Base-by-base conservation (phyloP, 1,140 invertebrate genomes). In the Anastatus disparis region DNA sequence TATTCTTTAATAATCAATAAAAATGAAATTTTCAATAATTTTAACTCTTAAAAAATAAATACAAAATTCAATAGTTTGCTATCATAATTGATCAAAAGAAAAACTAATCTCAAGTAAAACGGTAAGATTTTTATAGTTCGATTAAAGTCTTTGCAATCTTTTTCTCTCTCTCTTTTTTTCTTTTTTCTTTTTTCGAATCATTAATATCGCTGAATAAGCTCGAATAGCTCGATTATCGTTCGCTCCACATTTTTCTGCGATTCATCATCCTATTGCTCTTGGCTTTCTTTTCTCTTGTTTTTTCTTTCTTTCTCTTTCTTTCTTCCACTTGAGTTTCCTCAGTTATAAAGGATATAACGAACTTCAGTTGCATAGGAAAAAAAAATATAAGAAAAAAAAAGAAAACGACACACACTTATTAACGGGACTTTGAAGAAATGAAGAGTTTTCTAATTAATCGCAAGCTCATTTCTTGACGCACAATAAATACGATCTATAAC, bases 181-280 rank as follows among this genome's bases (percentile, higher is more conserved):
- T n/a, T n/a, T n/a, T n/a, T n/a, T n/a, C n/a, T n/a, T n/a, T n/a
- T n/a, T 9, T 53, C 17, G 13, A 53, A 64, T 50, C 26, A 44
- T 55, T 55, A 65, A 53, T 44, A 65, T 29, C 20, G 50, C 35
- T 65, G 63, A 55, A 65, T 27, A 38, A 40, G 48, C 31, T 53
- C 31, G 31, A 65, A 53, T 44, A 12, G 38, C 50, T 65, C 50
- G 35, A 55, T 65, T 55, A 65, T 65, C 35, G 52, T 40, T 53
- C 38, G 50, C 38, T 65, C 50, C 38, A 65, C 24, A 55, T 65
- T 65, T 58, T 65, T 55, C 26, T n/a, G 3, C 50, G 50, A 55
- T 65, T 55, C 50, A 65, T 65, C 63, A 55, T 42, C 17, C 12
- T 42, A 55, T 55, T 55, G 24, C 38, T 42, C 38, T 55, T 46